A percentile compares a stretch with the other conserved stretches of the same genome.
Conservation (phyloP, 2,113 vertebrate genomes). For the Arenaria interpres region DNA sequence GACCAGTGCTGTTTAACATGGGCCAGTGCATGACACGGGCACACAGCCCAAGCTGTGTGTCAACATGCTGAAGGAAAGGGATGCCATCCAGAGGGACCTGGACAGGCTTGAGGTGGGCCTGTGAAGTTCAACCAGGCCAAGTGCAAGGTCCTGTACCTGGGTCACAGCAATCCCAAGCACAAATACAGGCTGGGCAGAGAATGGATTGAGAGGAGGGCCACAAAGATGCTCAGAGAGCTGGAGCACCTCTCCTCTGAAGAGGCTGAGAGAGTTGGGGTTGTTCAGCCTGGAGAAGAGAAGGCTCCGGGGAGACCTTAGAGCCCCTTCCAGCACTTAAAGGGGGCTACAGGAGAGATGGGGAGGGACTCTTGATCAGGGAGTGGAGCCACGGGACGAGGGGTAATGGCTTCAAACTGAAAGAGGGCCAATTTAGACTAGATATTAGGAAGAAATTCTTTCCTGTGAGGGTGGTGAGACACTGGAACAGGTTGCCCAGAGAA, state of each 20-base stretch:
- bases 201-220: neutral
- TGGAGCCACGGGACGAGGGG: neutral
- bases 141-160: neutral
- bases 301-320: neutral
- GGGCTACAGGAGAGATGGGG: neutral
- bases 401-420: neutral
- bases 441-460: neutral
- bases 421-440: neutral
- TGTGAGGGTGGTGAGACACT: neutral
- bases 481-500: neutral
- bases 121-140: neutral
- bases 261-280: neutral
- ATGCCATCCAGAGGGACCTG: neutral
- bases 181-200: neutral
- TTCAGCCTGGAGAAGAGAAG: neutral
- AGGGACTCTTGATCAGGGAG: neutral
- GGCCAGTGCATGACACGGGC: neutral
- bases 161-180: neutral
- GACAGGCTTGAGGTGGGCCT: neutral
- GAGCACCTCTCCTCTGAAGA: neutral
- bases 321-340: neutral
- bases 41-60: neutral
- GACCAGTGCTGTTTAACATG: neutral
- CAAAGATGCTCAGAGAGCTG: neutral
- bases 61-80: neutral